These are phyloP conservation scores for Streptopelia turtur DNA, from an alignment of 2,797 vertebrate genomes.

Conservation along the genomic window DNA sequence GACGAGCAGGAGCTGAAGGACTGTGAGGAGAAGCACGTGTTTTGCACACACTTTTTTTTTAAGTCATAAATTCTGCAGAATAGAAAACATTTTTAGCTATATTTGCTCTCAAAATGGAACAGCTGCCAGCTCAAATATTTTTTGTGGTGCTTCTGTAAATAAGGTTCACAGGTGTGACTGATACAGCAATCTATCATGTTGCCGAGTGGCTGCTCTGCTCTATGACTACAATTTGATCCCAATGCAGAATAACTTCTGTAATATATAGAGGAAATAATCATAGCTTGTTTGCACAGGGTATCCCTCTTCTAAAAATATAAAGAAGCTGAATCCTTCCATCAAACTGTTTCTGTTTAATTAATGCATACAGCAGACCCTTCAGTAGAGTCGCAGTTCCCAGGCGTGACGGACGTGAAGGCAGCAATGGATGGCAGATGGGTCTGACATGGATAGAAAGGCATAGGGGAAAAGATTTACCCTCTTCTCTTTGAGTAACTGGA, in stretches of 20 bases:
- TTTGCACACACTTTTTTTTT: not conserved
- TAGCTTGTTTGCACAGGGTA: not conserved
- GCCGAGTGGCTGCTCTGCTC: not conserved
- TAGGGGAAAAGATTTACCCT: not conserved
- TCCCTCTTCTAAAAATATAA: not conserved
- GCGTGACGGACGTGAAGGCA: not conserved
- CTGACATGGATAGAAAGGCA: not conserved
- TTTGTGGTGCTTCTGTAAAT: conserved; percentile 45
- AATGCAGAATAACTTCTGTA: not conserved
- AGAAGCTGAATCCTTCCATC: not conserved
- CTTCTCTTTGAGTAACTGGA: conserved; percentile 12
- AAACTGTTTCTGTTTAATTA: not conserved
- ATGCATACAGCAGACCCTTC: fast-evolving
- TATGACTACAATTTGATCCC: not conserved
- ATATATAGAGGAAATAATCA: not conserved
- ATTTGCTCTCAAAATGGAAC: conserved; percentile 10
- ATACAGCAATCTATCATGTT: not conserved
- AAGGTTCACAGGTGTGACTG: conserved; percentile 21
- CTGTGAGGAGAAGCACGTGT: not conserved
- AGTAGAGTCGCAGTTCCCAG: not conserved
- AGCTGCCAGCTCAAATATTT: conserved; percentile 44
- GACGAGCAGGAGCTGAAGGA: not conserved
- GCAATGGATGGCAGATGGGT: not conserved
- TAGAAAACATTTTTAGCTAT: not conserved
- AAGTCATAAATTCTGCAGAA: not conserved